Evolutionary conservation across 2,797 vertebrate genomes (phyloP), one percentile per base, ranked within the genome.

Genomic region (Lacerta viridis): DNA sequence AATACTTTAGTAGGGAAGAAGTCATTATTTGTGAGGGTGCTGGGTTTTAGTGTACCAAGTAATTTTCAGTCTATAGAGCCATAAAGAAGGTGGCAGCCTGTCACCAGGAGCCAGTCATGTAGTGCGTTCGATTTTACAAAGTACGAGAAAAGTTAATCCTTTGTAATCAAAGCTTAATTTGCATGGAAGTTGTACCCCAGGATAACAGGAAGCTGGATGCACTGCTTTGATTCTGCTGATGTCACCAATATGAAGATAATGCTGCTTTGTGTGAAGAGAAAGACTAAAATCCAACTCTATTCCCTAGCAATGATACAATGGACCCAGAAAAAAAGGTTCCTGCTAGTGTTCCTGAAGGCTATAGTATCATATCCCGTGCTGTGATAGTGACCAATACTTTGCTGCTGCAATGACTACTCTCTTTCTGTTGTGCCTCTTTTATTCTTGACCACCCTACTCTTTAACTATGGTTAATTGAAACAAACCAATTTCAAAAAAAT

Each of bases 91-190:
- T 71, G 75, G 61, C 74, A 89, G 50, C 18, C 39, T 46, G 68
- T 80, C 77, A 85, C 55, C 29, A 74, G 3, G 81, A 80, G 5
- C 69, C 39, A 27, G 66, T 80, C 72, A 72, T 46, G 6, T 84
- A 61, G 25, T 59, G 36, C n/a, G 20, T 72, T 43, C 7, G 29
- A 29, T 29, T 80, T 64, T 80, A 66, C 77, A 85, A 74, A 84
- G 20, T 36, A 85, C 76, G 80, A 84, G 39, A 72, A 72, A 74
- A 74, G 39, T 36, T 61, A 71, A 87, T 81, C 50, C 69, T 85
- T 74, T 89, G 69, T 80, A 80, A 85, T 74, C 36, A 61, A 66
- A 74, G n/a, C 17, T 61, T 74, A 50, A 64, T 72, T 59, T 74
- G n/a, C 50, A 41, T n/a, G 27, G 68, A 61, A 43, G 68, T 72